Percentiles rank a stretch among this genome's conserved stretches.
Conservation (phyloP, 2,113 vertebrate species). For the Poicephalus meyeri region DNA sequence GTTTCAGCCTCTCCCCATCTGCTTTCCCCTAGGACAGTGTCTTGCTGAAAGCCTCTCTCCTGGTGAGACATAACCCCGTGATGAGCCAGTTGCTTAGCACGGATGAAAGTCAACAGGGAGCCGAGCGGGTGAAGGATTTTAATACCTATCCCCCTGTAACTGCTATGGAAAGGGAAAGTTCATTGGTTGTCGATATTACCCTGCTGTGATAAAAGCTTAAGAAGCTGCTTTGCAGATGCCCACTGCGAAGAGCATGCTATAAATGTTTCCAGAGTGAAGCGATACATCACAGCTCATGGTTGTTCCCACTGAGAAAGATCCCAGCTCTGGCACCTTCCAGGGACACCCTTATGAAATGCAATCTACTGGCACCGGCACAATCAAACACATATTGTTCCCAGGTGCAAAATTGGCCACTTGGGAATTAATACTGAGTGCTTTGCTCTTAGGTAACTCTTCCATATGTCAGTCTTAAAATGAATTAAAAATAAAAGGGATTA, state of each 20-base stretch:
- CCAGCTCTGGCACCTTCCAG: neutral
- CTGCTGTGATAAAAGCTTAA: slow-evolving; percentile 67
- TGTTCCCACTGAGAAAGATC: neutral
- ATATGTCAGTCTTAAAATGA: neutral
- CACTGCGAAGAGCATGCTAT: slow-evolving; percentile 11
- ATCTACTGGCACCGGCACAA: neutral
- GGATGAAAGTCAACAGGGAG: neutral
- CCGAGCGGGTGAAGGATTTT: neutral
- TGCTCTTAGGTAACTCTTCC: neutral
- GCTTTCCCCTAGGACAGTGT: rapidly evolving
- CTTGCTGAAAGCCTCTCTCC: neutral
- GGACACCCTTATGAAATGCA: neutral
- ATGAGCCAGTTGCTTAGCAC: neutral
- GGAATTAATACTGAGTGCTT: neutral
- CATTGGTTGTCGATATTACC: slow-evolving; percentile 29
- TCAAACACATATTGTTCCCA: neutral
- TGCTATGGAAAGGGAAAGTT: neutral
- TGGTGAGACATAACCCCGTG: neutral
- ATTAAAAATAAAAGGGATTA: neutral
- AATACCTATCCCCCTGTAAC: neutral
- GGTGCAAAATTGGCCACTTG: neutral
- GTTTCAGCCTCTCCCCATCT: rapidly evolving
- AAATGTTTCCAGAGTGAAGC: neutral
- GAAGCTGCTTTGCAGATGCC: slow-evolving; percentile 54
- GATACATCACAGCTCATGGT: neutral